Conservation (phyloP, 2,113 vertebrate species). For the Hippocampus comes region DNA sequence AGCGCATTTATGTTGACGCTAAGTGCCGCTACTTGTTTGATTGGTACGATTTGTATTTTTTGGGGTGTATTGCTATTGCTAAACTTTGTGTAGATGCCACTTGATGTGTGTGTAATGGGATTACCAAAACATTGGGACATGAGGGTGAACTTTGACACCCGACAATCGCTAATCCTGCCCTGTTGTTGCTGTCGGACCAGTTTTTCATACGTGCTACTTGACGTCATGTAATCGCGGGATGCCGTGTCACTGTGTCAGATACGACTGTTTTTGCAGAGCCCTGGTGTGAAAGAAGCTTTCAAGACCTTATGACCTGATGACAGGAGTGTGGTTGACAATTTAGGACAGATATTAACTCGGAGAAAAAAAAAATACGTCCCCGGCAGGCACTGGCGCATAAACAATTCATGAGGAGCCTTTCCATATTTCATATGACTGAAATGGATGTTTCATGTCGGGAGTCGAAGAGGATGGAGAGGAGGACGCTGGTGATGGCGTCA, state of each 20-base stretch:
- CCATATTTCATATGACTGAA: conserved; percentile 69
- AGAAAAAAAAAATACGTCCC: conserved; percentile 24
- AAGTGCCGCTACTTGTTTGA: not conserved
- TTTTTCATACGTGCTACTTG: too few species aligned
- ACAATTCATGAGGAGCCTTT: conserved; percentile 71
- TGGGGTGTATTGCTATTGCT: not conserved
- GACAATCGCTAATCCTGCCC: too few species aligned
- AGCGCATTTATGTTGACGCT: not conserved
- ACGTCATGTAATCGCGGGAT: too few species aligned
- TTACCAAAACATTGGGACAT: too few species aligned
- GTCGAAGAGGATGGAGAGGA: conserved; percentile 36
- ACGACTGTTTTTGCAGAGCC: too few species aligned
- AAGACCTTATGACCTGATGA: not conserved
- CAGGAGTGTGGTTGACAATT: not conserved
- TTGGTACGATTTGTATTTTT: not conserved
- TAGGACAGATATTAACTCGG: not conserved
- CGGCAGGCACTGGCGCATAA: conserved; percentile 54
- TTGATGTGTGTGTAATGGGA: too few species aligned
- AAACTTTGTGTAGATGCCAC: too few species aligned
- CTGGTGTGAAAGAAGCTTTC: too few species aligned
- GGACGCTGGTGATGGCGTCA: conserved; percentile 1
- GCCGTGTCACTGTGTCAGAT: too few species aligned
- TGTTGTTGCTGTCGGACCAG: too few species aligned
- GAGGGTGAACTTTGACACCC: too few species aligned
- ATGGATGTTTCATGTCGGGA: conserved; percentile 58